phyloP scores from a whole-genome alignment of 2,797 vertebrate genomes.

The Karalla daura region DNA sequence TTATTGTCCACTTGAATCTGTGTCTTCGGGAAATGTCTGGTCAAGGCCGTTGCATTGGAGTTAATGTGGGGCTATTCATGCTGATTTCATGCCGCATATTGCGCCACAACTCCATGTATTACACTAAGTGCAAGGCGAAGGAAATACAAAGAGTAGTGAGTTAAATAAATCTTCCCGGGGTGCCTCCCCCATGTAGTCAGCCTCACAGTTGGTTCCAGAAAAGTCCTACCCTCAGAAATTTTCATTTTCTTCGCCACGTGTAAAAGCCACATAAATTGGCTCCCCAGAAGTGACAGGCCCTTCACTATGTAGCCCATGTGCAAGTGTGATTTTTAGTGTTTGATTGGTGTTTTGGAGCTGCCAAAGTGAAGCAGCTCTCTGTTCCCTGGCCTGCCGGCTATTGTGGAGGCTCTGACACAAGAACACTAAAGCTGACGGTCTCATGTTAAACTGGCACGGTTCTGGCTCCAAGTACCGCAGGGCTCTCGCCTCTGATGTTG shows the following conservation, averaged over 20 bases:
- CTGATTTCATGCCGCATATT: constrained; percentile 4
- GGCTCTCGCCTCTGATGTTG: constrained; percentile 16
- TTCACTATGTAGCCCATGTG: constrained; percentile 51
- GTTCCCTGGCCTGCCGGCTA: constrained; percentile 48
- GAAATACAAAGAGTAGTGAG: constrained; percentile 27
- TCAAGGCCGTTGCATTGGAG: constrained; percentile 25
- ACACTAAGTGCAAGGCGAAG: constrained; percentile 27
- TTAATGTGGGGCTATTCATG: constrained; percentile 48
- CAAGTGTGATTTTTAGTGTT: constrained; percentile 56
- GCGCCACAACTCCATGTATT: constrained; percentile 13
- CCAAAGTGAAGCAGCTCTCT: constrained; percentile 50
- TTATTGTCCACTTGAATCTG: constrained; percentile 40
- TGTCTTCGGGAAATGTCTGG: constrained; percentile 51
- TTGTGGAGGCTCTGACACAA: constrained; percentile 69
- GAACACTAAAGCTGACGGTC: constrained; percentile 75
- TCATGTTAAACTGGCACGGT: constrained; percentile 49
- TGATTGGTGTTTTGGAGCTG: constrained; percentile 59
- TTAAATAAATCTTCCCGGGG: constrained; percentile 39
- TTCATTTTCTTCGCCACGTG: constrained; percentile 43
- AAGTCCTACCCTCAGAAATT: constrained; percentile 21
- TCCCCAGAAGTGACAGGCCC: constrained; percentile 54
- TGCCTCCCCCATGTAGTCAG: constrained; percentile 23
- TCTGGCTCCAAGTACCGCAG: constrained; percentile 3
- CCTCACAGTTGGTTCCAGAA: constrained; percentile 24
- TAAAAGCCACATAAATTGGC: constrained; percentile 59